Conservation (phyloP, 2,113 vertebrate genomes). For the Scatophagus argus region DNA sequence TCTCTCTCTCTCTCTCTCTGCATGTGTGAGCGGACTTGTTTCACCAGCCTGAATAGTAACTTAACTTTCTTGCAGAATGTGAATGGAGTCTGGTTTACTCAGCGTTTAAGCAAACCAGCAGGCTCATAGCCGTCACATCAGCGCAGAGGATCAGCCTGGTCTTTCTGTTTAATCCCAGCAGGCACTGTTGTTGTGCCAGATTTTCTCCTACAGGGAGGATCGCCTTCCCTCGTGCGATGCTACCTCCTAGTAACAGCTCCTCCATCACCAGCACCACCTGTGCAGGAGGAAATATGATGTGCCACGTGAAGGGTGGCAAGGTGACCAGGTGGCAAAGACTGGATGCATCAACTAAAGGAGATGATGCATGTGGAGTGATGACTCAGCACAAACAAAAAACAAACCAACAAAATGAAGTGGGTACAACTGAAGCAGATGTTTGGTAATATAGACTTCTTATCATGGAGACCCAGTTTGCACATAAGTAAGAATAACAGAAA, state of each 20-base stretch:
- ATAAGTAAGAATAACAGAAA: neutral
- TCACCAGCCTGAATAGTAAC: neutral
- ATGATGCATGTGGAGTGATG: neutral
- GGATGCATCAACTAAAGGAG: constrained; percentile 1
- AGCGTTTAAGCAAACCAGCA: neutral
- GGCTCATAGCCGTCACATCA: neutral
- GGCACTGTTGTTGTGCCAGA: constrained; percentile 32
- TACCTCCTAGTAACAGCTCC: neutral
- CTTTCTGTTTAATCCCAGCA: constrained; percentile 10
- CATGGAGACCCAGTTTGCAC: neutral
- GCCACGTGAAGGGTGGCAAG: constrained; percentile 19
- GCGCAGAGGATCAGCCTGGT: neutral
- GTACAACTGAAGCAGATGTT: neutral
- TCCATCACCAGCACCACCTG: neutral
- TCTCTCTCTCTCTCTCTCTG: neutral
- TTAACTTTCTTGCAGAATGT: neutral
- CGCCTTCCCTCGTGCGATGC: neutral
- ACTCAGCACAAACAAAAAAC: neutral
- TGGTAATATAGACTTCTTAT: neutral
- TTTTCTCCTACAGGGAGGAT: neutral
- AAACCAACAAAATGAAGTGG: too few species aligned
- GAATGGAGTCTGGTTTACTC: neutral
- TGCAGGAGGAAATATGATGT: neutral
- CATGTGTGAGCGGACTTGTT: constrained; percentile 2
- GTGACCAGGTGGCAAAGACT: neutral